Percentiles rank a stretch among this genome's conserved stretches.
These are phyloP conservation scores for Eledona agricola DNA, from an alignment of 2,888 invertebrate species.

Conservation along the genomic window DNA sequence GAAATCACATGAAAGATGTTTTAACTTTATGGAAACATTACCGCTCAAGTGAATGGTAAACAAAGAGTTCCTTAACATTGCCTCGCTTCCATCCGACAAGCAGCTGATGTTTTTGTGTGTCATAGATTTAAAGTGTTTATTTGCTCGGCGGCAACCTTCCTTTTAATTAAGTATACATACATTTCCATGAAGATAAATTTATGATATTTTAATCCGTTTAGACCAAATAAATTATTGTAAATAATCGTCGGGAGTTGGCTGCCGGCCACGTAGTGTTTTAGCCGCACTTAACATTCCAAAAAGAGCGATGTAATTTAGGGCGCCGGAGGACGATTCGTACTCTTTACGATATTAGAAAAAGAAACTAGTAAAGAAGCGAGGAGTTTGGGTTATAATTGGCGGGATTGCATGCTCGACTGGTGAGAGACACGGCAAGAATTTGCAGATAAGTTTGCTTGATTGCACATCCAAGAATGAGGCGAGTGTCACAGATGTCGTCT, in stretches of 20 bases:
- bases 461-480: conserved; percentile 48
- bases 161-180: conserved; percentile 43
- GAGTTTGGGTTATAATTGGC: conserved; percentile 14
- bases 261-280: conserved; percentile 36
- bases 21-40: conserved; percentile 21
- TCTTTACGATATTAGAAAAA: no score
- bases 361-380: no score
- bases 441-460: conserved; percentile 49
- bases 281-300: conserved; percentile 19
- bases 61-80: conserved; percentile 41
- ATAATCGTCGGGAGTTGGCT: conserved; percentile 43
- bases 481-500: conserved; percentile 53
- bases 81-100: conserved; percentile 20
- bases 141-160: conserved; percentile 40
- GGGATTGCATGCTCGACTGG: conserved; percentile 7
- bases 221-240: conserved; percentile 45
- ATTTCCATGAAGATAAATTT: conserved; percentile 42
- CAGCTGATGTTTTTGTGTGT: conserved; percentile 30
- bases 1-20: conserved; percentile 16
- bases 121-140: conserved; percentile 40
- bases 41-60: conserved; percentile 35
- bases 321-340: no score
- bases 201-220: conserved; percentile 43
- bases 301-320: conserved; percentile 4
- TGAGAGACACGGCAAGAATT: conserved; percentile 31